Base-by-base conservation (phyloP, 1,140 invertebrate genomes). In the Kradibia gibbosae region DNA sequence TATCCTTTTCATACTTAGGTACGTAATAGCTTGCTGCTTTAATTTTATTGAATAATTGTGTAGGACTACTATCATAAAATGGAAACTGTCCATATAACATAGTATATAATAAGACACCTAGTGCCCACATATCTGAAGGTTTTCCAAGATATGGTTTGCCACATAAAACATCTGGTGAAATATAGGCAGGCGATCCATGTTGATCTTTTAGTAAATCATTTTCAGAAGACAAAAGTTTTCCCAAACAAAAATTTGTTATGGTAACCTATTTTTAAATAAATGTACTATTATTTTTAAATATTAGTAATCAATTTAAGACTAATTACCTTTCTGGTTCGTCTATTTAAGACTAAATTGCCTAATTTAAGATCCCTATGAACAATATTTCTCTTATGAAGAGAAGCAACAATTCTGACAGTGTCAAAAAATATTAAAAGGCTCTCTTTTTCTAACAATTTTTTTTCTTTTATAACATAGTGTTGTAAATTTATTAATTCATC, bases 21-120 rank as follows among this genome's bases (percentile, higher is more conserved):
- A 95, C 93, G 22, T 90, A 90, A 87, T 93, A 95, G 83, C 94
- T 94, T 13, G 93, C 94, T 53, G 92, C 89, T 90, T 94, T 95
- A 48, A 97, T 97, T 87, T 96, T 95, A 82, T 93, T 93, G 86
- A 96, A 97, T n/a, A 97, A 90, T 88, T 96, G 94, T 17, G 95
- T 94, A 3, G 96, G 94, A 85, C 93, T 94, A 53, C 93, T 94
- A 87, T 97, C 95, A 87, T 96, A 97, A 91, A 97, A 97, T 0
- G 96, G 96, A 88, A 97, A 96, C 89, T 96, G 95, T n/a, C 96
- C 96, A 88, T 96, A 97, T 5, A 97, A 90, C 95, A 97, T 96
- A 1, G 96, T 96, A 88, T 94, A 97, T 10, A 97, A 89, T 7
- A 97, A 94, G 34, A 97, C 95, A 10, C 96, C 96, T 3, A 97